Percentiles rank a stretch among this genome's conserved stretches.
Evolutionary conservation across 2,797 vertebrate species (phyloP).

Genomic region (Sebastes minor): DNA sequence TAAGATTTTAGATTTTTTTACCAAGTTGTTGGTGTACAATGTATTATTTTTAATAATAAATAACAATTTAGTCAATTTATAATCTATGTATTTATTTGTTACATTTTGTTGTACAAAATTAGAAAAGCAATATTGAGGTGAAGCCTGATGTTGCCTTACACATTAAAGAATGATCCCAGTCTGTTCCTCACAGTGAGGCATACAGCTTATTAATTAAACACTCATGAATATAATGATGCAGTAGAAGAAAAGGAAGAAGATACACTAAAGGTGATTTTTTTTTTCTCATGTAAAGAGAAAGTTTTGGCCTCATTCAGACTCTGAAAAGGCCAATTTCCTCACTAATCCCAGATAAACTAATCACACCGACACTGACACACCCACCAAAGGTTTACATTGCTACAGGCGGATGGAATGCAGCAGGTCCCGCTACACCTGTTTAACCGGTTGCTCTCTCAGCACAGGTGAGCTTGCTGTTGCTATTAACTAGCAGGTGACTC

Average conservation of each 20-base stretch:
- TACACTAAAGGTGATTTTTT: not conserved
- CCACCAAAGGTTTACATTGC: not conserved
- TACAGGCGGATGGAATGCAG: conserved; percentile 52
- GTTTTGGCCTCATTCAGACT: not conserved
- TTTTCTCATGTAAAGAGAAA: not conserved
- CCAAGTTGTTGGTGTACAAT: no score
- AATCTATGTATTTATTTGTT: no score
- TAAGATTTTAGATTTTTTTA: no score
- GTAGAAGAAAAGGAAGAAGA: not conserved
- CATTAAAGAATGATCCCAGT: no score
- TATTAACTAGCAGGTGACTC: not conserved
- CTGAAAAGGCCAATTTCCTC: not conserved
- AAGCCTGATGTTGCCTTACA: no score
- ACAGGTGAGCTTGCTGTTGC: not conserved
- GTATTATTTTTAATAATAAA: no score
- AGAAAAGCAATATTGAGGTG: no score
- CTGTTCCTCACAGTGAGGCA: no score
- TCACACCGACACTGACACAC: not conserved
- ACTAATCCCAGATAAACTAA: not conserved
- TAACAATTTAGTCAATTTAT: no score
- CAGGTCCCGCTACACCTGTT: conserved; percentile 63
- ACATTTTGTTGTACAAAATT: no score
- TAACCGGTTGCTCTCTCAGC: not conserved
- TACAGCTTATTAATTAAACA: no score
- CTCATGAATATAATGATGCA: not conserved